Conservation (phyloP, 2,113 vertebrate genomes). For the Trichomycterus rosablanca region DNA sequence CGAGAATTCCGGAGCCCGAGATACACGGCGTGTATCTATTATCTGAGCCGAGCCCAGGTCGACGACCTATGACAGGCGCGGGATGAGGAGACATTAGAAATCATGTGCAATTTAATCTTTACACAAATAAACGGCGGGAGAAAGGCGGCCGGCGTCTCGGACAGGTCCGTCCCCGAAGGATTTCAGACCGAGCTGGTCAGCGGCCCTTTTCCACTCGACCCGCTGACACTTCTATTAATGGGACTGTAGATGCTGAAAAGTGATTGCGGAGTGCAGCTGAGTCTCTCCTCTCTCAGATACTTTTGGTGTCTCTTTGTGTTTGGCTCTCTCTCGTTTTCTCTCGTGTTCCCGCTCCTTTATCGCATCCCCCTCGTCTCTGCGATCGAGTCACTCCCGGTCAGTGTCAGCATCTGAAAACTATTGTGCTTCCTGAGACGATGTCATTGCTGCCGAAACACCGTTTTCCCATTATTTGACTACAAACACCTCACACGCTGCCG, state of each 20-base stretch:
- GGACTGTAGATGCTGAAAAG: slow-evolving; percentile 78
- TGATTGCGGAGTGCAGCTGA: slow-evolving; percentile 83
- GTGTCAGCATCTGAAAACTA: slow-evolving; percentile 79
- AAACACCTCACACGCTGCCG: slow-evolving; percentile 56
- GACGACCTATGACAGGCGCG: slow-evolving; percentile 80
- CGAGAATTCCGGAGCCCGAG: slow-evolving; percentile 63
- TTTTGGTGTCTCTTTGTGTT: slow-evolving; percentile 26
- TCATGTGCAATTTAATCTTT: slow-evolving; percentile 99
- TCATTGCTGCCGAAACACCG: slow-evolving; percentile 80
- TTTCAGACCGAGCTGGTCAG: slow-evolving; percentile 73
- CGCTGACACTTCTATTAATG: slow-evolving; percentile 93
- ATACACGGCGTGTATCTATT: slow-evolving; percentile 91
- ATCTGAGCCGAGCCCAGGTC: slow-evolving; percentile 83
- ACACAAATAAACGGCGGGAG: slow-evolving; percentile 80
- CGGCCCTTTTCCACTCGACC: slow-evolving; percentile 75
- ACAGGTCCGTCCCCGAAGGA: slow-evolving; percentile 79
- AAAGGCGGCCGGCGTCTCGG: slow-evolving; percentile 64
- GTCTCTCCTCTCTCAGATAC: slow-evolving; percentile 70
- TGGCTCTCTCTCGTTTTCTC: slow-evolving; percentile 22
- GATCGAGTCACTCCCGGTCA: slow-evolving; percentile 82
- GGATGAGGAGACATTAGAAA: slow-evolving; percentile 83
- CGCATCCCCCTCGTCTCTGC: slow-evolving; percentile 68
- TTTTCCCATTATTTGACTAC: slow-evolving; percentile 66
- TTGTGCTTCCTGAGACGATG: slow-evolving; percentile 79
- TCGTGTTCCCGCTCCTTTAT: slow-evolving; percentile 51